Conservation (phyloP, 2,888 invertebrate species). For the Hypomecis atomaria region DNA sequence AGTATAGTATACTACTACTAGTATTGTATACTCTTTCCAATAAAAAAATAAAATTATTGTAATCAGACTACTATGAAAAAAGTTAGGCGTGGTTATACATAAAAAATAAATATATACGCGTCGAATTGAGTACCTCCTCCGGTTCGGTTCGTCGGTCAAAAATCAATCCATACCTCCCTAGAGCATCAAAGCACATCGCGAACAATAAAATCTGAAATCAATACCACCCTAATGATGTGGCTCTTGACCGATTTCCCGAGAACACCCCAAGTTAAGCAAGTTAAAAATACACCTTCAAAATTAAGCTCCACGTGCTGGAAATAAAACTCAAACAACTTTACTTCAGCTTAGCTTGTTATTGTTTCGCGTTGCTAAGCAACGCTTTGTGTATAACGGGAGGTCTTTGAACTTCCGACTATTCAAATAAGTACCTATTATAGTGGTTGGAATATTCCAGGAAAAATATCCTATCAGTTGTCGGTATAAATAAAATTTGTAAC, state of each 20-base stretch:
- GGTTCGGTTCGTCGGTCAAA: too few relatives aligned
- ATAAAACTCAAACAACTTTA: constrained; percentile 43
- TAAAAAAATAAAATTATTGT: too few relatives aligned
- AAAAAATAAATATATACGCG: too few relatives aligned
- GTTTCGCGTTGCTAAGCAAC: constrained; percentile 70
- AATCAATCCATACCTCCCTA: not conserved
- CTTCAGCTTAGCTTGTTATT: constrained; percentile 50
- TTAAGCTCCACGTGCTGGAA: constrained; percentile 42
- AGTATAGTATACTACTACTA: too few relatives aligned
- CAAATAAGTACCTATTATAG: constrained; percentile 30
- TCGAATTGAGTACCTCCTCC: too few relatives aligned
- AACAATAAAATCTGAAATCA: constrained; percentile 45
- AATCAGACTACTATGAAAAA: too few relatives aligned
- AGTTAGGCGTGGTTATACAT: too few relatives aligned
- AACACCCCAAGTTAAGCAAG: constrained; percentile 18
- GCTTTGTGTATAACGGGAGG: constrained; percentile 50
- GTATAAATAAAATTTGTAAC: not conserved
- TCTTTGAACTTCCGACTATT: constrained; percentile 53
- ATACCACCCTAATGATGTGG: constrained; percentile 54
- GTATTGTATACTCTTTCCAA: too few relatives aligned
- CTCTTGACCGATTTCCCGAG: constrained; percentile 55
- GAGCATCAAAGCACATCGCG: not conserved
- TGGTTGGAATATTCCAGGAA: constrained; percentile 28
- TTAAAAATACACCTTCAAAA: constrained; percentile 30
- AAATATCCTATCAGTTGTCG: not conserved